phyloP scores from a whole-genome alignment of 2,888 invertebrate species.

The Sisyra nigra region DNA sequence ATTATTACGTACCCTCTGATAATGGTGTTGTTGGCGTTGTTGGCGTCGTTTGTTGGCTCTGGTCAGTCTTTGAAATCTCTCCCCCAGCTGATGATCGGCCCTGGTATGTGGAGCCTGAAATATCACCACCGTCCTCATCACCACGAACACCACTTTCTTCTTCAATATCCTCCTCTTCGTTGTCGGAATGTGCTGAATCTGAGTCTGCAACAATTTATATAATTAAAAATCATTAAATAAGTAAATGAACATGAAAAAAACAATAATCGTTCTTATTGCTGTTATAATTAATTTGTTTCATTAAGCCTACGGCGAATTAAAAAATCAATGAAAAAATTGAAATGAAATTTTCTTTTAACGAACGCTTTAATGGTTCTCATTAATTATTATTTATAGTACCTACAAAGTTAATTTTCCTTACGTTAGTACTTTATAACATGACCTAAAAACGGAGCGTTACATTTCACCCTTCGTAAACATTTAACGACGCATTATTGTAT shows the following conservation, averaged over 20 bases:
- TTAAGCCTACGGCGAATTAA: too few species aligned
- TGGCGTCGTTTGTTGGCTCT: conserved; percentile 29
- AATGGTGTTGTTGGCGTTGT: conserved; percentile 23
- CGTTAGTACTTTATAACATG: too few species aligned
- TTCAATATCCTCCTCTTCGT: conserved; percentile 14
- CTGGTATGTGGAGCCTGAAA: background rate
- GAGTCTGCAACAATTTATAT: conserved; percentile 16
- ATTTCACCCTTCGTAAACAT: too few species aligned
- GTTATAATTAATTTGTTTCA: too few species aligned
- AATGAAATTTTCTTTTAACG: too few species aligned
- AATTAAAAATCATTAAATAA: background rate
- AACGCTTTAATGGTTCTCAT: too few species aligned
- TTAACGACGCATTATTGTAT: too few species aligned
- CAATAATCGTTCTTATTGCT: background rate
- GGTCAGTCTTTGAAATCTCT: conserved; percentile 28
- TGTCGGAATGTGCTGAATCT: conserved; percentile 19
- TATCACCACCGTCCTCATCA: conserved; percentile 1
- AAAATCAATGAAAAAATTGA: too few species aligned
- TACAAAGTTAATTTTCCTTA: too few species aligned
- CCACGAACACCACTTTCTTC: background rate
- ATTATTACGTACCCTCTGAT: conserved; percentile 3
- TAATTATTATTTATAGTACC: too few species aligned
- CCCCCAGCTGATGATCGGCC: conserved; percentile 7
- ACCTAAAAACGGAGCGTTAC: too few species aligned
- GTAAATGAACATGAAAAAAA: background rate